Conservation (phyloP, 2,888 invertebrate species). For the Trissoscelio sp. region DNA sequence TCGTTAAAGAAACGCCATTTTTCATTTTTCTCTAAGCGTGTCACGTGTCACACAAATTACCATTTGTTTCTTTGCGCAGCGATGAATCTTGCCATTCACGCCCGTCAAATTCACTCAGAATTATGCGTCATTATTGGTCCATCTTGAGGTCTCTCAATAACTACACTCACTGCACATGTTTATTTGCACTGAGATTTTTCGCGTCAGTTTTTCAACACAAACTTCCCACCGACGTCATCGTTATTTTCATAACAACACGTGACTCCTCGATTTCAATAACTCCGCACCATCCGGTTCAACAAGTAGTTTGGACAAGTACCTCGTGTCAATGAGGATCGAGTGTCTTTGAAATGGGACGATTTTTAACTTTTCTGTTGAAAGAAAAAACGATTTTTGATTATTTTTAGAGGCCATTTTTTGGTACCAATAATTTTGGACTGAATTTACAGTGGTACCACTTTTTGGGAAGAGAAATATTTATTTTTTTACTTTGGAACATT, state of each 20-base stretch:
- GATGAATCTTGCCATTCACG: constrained; percentile 24
- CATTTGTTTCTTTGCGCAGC: constrained; percentile 8
- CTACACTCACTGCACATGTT: constrained; percentile 5
- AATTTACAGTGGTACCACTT: no score
- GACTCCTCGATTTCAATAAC: constrained; percentile 34
- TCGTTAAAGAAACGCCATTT: no score
- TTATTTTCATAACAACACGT: constrained; percentile 54
- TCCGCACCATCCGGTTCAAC: constrained; percentile 18
- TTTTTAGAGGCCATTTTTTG: no score
- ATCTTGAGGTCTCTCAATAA: neutral
- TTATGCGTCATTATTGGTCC: neutral
- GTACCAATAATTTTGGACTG: no score
- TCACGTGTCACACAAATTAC: constrained; percentile 32
- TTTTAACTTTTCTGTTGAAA: neutral
- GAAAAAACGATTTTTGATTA: no score
- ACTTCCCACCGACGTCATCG: constrained; percentile 5
- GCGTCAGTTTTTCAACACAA: constrained; percentile 9
- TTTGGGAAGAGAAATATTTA: no score
- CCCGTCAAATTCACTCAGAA: constrained; percentile 1
- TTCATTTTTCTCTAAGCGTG: no score
- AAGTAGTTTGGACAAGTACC: constrained; percentile 47
- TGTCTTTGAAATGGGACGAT: constrained; percentile 6
- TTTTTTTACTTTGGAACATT: no score
- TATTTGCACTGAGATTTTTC: constrained; percentile 19
- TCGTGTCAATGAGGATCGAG: neutral